These are phyloP conservation scores for Hypocryptadius cinnamomeus DNA, from an alignment of 2,113 vertebrate species.

Conservation along the genomic window DNA sequence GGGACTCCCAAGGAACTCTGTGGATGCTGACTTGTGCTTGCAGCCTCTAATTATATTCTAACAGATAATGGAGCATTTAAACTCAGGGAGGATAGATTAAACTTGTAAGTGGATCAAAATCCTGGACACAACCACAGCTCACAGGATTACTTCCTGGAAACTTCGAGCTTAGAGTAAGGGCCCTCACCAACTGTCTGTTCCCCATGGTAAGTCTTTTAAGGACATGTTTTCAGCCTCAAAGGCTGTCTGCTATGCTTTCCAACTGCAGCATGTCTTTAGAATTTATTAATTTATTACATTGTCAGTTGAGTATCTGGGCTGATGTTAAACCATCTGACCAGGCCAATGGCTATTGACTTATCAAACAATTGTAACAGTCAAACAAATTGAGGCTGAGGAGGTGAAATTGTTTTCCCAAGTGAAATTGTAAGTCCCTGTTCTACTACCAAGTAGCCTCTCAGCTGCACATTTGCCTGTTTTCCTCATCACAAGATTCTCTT, in stretches of 20 bases:
- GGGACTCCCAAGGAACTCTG: constrained; percentile 63
- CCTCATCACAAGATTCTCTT: not conserved
- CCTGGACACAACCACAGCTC: constrained; percentile 13
- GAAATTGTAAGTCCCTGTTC: not conserved
- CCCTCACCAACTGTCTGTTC: not conserved
- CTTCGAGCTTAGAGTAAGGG: not conserved
- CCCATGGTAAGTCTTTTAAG: not conserved
- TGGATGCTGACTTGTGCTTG: constrained; percentile 54
- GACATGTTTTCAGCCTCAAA: not conserved
- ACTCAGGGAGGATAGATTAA: constrained; percentile 63
- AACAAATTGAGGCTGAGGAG: not conserved
- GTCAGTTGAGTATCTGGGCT: not conserved
- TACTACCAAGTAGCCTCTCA: not conserved
- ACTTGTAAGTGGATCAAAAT: constrained; percentile 62
- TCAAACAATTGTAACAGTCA: not conserved
- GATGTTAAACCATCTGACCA: not conserved
- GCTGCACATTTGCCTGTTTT: not conserved
- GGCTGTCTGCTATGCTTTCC: not conserved
- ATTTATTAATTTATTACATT: not conserved
- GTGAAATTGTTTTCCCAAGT: not conserved
- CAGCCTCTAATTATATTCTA: constrained; percentile 74
- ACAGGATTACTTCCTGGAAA: constrained; percentile 2
- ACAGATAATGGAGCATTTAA: constrained; percentile 69
- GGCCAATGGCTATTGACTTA: not conserved
- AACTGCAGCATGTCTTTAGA: not conserved